Evolutionary conservation across 2,113 vertebrate species (phyloP).

Genomic region (Felis catus): F.catus_Fca126_mat1.0 CM031423.1:94354501-94355000

Average conservation of each 20-base stretch:
- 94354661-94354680: background rate
- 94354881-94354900: background rate
- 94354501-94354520: background rate
- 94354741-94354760: too few species aligned
- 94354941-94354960: background rate
- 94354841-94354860: too few species aligned
- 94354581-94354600: too few species aligned
- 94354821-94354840: background rate
- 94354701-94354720: too few species aligned
- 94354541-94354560: rapidly evolving
- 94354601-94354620: rapidly evolving
- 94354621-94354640: rapidly evolving
- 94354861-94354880: background rate
- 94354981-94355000: too few species aligned
- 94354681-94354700: rapidly evolving
- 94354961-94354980: too few species aligned
- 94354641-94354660: too few species aligned
- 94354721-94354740: background rate
- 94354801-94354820: too few species aligned
- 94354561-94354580: background rate
- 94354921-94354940: background rate
- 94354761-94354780: background rate
- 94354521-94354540: background rate
- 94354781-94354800: rapidly evolving
- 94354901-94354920: background rate